phyloP scores from a whole-genome alignment of 2,113 vertebrate species.

The Lota lota region DNA sequence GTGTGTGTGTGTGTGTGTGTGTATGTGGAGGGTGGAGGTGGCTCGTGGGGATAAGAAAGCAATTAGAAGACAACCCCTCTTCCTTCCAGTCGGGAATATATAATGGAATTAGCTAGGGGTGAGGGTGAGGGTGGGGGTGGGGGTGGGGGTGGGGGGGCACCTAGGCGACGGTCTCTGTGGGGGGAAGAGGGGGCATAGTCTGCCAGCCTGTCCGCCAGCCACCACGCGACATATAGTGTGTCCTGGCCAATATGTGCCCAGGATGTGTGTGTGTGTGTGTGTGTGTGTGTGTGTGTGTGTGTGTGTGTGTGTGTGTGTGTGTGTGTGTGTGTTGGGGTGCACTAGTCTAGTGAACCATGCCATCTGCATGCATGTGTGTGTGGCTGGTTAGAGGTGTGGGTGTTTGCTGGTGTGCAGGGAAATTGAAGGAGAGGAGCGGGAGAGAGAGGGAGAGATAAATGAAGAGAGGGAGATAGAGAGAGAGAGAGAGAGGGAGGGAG shows the following conservation, averaged over 20 bases:
- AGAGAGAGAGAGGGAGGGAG: background rate
- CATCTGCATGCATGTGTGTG: too few relatives aligned
- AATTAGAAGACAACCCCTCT: conserved; percentile 79
- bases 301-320: too few relatives aligned
- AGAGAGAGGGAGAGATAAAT: background rate
- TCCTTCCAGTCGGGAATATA: conserved; percentile 77
- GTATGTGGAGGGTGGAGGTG: conserved; percentile 25
- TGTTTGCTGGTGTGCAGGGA: conserved; percentile 41
- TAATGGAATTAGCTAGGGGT: conserved; percentile 77
- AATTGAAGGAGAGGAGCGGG: conserved; percentile 24
- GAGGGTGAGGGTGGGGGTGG: conserved; percentile 12
- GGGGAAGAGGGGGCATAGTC: conserved; percentile 23
- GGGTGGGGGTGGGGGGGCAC: conserved; percentile 29
- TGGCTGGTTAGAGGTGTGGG: conserved; percentile 1
- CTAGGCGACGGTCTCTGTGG: conserved; percentile 50
- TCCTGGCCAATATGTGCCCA: conserved; percentile 1
- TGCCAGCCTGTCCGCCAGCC: conserved; percentile 47
- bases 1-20: too few relatives aligned
- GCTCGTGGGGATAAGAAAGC: conserved; percentile 79
- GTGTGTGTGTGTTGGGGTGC: too few relatives aligned
- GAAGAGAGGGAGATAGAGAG: too few relatives aligned
- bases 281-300: too few relatives aligned
- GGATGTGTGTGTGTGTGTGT: conserved; percentile 16
- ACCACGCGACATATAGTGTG: conserved; percentile 12
- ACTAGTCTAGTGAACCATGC: too few relatives aligned